Evolutionary conservation across 2,888 invertebrate species (phyloP).

Genomic region (Morinoia aosen): DNA sequence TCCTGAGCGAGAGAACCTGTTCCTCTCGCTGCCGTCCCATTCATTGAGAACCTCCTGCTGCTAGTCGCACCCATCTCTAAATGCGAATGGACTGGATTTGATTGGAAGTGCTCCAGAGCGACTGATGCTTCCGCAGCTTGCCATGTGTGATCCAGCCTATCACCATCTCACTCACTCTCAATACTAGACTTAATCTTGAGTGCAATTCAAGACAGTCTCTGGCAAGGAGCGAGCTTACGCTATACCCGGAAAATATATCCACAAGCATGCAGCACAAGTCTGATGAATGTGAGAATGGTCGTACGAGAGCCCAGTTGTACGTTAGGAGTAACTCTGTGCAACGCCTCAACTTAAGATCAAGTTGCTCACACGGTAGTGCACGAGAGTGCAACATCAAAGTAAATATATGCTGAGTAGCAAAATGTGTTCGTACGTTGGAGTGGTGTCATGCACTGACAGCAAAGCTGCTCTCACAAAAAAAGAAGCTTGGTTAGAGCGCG

Average conservation of each 20-base stretch:
- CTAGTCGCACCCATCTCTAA: not conserved
- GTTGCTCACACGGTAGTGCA: not conserved
- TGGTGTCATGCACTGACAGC: no score
- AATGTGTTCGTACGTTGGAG: no score
- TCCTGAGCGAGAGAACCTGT: not conserved
- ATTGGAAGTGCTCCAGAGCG: not conserved
- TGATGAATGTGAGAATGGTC: not conserved
- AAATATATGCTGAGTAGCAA: not conserved
- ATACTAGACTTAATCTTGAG: not conserved
- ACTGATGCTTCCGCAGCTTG: not conserved
- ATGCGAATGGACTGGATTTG: not conserved
- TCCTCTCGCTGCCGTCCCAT: slow-evolving; percentile 37
- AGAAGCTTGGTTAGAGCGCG: no score
- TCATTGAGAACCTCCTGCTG: not conserved
- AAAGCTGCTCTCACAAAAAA: no score
- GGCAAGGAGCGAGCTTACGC: not conserved
- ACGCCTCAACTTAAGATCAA: not conserved
- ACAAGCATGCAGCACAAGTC: not conserved
- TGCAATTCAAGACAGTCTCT: not conserved
- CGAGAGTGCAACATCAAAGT: not conserved
- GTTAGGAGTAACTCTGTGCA: not conserved
- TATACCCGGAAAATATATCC: not conserved
- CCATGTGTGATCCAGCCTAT: not conserved
- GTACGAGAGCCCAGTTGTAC: not conserved
- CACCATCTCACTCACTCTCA: not conserved